Conservation (phyloP, 2,888 invertebrate species). For the Melolontha melolontha region DNA sequence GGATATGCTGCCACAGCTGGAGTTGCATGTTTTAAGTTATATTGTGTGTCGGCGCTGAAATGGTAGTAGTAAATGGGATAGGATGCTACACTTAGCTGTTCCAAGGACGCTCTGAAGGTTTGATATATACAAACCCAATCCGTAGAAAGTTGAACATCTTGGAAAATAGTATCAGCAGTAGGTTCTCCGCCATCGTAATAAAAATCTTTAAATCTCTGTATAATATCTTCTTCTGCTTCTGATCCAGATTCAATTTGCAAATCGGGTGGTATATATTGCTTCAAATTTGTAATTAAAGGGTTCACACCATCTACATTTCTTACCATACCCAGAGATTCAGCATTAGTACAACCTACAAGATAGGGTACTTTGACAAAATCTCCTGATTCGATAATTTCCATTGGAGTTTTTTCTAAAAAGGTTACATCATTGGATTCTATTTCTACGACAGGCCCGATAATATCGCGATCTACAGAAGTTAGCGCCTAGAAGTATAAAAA, state of each 20-base stretch:
- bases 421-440: no score
- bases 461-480: no score
- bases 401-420: no score
- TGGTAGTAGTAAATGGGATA: slow-evolving; percentile 37
- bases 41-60: slow-evolving; percentile 29
- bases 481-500: no score
- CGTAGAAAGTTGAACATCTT: slow-evolving; percentile 15
- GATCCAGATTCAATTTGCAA: slow-evolving; percentile 9
- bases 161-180: not conserved
- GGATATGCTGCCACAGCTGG: not conserved
- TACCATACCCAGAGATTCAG: no score
- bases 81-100: slow-evolving; percentile 1
- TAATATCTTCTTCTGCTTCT: slow-evolving; percentile 1
- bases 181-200: slow-evolving; percentile 22
- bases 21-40: slow-evolving; percentile 11
- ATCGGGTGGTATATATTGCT: slow-evolving; percentile 6
- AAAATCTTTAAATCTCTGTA: slow-evolving; percentile 14
- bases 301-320: not conserved
- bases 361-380: no score
- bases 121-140: slow-evolving; percentile 30
- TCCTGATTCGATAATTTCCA: no score
- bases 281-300: slow-evolving; percentile 17
- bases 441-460: no score
- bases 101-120: slow-evolving; percentile 18
- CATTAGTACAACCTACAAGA: no score